Conservation (phyloP, 2,113 vertebrate species). For the Hylia prasina region DNA sequence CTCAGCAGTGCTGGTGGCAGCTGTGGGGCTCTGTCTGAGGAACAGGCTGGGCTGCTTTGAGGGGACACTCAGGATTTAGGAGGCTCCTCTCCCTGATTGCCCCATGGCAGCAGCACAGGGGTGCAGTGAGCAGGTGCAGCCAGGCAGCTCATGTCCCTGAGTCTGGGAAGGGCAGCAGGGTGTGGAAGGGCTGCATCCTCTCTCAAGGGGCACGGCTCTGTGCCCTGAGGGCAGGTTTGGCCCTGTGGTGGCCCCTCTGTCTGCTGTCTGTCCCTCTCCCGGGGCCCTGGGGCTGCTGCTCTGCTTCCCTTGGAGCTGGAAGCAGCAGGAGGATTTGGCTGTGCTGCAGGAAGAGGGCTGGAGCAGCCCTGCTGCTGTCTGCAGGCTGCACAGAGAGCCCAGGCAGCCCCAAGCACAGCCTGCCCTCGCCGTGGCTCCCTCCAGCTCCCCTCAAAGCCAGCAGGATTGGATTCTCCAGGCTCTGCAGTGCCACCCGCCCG, state of each 20-base stretch:
- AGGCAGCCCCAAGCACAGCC: background rate
- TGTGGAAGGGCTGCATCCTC: background rate
- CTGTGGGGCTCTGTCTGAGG: background rate
- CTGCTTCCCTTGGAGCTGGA: background rate
- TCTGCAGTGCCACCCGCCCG: background rate
- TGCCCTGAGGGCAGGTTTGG: background rate
- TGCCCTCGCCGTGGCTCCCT: background rate
- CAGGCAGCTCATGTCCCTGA: background rate
- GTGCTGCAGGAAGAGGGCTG: background rate
- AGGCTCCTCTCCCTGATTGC: rapidly evolving
- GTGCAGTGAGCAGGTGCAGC: background rate
- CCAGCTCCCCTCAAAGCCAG: background rate
- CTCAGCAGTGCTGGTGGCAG: background rate
- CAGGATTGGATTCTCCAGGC: background rate
- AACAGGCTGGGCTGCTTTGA: rapidly evolving
- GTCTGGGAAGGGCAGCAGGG: background rate
- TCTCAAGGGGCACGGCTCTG: rapidly evolving
- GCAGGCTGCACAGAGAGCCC: background rate
- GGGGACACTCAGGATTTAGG: background rate
- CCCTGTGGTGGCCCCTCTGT: rapidly evolving
- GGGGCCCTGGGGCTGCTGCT: background rate
- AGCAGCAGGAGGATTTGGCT: background rate
- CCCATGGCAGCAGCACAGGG: too few species aligned
- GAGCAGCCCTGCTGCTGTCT: background rate
- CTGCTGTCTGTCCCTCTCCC: rapidly evolving